phyloP scores from a whole-genome alignment of 2,797 vertebrate species.

The Chloroceryle inda region DNA sequence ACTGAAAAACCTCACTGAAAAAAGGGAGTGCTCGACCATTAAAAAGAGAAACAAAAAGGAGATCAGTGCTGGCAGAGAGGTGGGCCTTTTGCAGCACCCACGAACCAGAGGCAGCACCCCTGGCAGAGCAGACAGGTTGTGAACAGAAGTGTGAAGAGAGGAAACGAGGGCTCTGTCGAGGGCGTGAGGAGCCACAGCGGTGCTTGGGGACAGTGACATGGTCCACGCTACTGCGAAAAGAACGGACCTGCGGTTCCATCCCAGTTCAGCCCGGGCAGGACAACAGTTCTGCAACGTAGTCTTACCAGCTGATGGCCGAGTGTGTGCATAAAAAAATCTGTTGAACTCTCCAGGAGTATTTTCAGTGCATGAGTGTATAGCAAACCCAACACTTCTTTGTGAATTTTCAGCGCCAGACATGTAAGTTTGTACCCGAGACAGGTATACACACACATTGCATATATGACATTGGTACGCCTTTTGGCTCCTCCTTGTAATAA shows the following conservation, averaged over 20 bases:
- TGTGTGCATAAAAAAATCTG: background rate
- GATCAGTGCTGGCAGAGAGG: background rate
- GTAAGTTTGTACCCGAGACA: background rate
- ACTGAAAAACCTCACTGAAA: background rate
- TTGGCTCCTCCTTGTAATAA: background rate
- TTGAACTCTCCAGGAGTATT: background rate
- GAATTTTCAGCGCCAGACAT: background rate
- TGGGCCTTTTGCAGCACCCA: background rate
- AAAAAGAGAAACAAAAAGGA: conserved; percentile 2
- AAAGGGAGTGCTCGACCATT: background rate
- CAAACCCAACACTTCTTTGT: background rate
- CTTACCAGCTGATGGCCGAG: background rate
- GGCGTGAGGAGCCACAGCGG: background rate
- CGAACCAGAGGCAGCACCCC: background rate
- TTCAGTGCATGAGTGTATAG: background rate
- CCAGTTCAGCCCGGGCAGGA: background rate
- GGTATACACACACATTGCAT: background rate
- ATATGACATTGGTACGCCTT: fast-evolving
- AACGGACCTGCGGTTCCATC: background rate
- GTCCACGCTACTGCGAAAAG: background rate
- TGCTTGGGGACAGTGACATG: fast-evolving
- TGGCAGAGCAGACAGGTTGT: background rate
- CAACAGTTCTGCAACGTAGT: background rate
- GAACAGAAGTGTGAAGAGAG: background rate
- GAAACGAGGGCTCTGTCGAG: background rate